phyloP scores from a whole-genome alignment of 2,797 vertebrate genomes.

The Schizopygopsis pylzovi region DNA sequence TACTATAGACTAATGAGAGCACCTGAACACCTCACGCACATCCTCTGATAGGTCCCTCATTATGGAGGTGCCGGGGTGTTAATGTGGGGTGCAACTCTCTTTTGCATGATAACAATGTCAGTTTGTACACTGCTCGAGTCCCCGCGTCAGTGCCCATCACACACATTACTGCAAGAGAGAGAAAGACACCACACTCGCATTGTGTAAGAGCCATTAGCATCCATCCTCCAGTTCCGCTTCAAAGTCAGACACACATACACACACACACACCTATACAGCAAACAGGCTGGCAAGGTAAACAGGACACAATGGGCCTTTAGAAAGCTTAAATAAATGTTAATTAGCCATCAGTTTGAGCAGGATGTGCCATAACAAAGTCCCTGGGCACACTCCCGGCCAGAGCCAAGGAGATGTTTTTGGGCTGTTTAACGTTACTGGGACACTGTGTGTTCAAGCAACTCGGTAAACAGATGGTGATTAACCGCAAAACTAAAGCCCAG shows the following conservation, averaged over 20 bases:
- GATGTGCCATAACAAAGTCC: slow-evolving; percentile 43
- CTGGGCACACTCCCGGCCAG: slow-evolving; percentile 33
- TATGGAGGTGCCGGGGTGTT: slow-evolving; percentile 55
- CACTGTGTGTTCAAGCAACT: slow-evolving; percentile 55
- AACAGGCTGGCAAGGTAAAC: slow-evolving; percentile 52
- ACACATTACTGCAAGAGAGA: slow-evolving; percentile 23
- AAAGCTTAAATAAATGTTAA: slow-evolving; percentile 68
- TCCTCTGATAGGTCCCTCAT: slow-evolving; percentile 53
- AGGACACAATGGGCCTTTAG: slow-evolving; percentile 52
- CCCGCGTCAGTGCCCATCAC: neutral
- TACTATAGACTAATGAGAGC: slow-evolving; percentile 59
- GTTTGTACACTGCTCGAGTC: slow-evolving; percentile 28
- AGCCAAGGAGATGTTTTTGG: slow-evolving; percentile 47
- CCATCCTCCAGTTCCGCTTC: neutral
- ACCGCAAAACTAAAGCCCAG: slow-evolving; percentile 52
- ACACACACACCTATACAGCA: slow-evolving; percentile 35
- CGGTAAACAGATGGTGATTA: slow-evolving; percentile 60
- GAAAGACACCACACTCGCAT: neutral
- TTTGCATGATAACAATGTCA: slow-evolving; percentile 55
- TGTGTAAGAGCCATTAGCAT: slow-evolving; percentile 25
- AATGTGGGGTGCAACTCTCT: slow-evolving; percentile 46
- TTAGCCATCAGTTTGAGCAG: slow-evolving; percentile 61
- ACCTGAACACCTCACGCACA: slow-evolving; percentile 35
- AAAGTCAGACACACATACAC: slow-evolving; percentile 29
- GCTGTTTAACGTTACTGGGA: slow-evolving; percentile 52